Base-by-base conservation (phyloP, 2,888 invertebrate genomes). In the Coecobrya sp. region DNA sequence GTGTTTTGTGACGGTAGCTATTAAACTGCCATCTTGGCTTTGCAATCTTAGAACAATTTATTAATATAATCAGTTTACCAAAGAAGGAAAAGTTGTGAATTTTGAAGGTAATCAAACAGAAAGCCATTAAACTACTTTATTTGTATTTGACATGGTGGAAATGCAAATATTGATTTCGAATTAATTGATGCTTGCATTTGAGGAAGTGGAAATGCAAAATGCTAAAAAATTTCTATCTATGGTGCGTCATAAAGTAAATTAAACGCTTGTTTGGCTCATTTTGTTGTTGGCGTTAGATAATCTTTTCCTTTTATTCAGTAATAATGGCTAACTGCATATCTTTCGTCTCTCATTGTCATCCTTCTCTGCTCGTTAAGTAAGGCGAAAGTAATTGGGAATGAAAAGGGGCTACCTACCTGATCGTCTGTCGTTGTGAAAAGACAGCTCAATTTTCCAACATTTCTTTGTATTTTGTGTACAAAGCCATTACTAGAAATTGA, bases 111-210 rank as follows among this genome's bases (percentile, higher is more conserved):
- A 45, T 45, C 45, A 88, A 76, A 76, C 10, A 36, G 11, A 59
- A 88, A 81, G 27, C 45, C 11, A 65, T 79, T 88, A 42, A 62
- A 49, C 49, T 27, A 42, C 70, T 79, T 22, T 81, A 36, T 59
- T 81, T 65, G 25, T 65, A 62, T 65, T 45, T 65, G 65, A 62
- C 19, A 25, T 65, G 59, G 59, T 86, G 25, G 86, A 73, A 86
- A 88, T 88, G 65, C 79, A 88, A 88, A 88, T 88, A 88, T 79
- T 88, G 88, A 88, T 65, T 88, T 79, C 62, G 10, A 62, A 42
- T 79, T 79, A 88, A 79, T 88, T 79, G 88, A 45, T 45, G 79
- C 62, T 76, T 65, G 19, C 65, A 13, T 88, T 62, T 65, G 79
- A 88, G 79, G 88, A 79, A 88, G 88, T 88, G 62, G 86, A 76